Base-by-base conservation (phyloP, 2,797 vertebrate genomes). In the Parauchenoglanis ngamensis region DNA sequence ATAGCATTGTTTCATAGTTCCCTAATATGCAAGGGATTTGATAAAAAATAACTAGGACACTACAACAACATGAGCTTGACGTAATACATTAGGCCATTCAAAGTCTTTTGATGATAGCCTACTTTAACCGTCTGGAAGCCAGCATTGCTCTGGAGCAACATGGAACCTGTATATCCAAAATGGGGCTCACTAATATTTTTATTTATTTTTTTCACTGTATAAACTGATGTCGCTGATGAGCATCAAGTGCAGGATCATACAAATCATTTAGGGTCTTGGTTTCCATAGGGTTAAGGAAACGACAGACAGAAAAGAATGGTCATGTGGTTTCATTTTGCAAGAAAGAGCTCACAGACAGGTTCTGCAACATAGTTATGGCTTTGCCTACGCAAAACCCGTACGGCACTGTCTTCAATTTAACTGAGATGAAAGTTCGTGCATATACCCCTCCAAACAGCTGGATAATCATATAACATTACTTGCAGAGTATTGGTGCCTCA, bases 391-490 rank as follows among this genome's bases (percentile, higher is more conserved):
- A 31, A 13, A 31, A 19, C 11, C 40, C 2, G 35, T 6, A 78
- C 1, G 5, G 11, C 46, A 75, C 52, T 54, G n/a, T 44, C 46
- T 67, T 56, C 25, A 57, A 35, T 65, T 84, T 1, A 11, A 68
- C 57, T 77, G 59, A 21, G 21, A 68, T 12, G 77, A 68, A 73
- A 25, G 56, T 67, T 54, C 76, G 12, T 73, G 57, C 82, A 75
- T 73, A 89, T 57, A 46, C 57, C 44, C 76, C 12, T 68, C 19
- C 35, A 49, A 3, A 12, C n/a, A 31, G 2, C 49, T 77, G 6
- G 28, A 63, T 65, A 56, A 76, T 44, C 56, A n/a, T 54, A 19
- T 35, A 46, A 65, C 75, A 90, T 83, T 75, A 67, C 84, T 17
- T 85, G 56, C 75, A 72, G 35, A 15, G 10, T 10, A 25, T 3